These are phyloP conservation scores for Rhinoderma darwinii DNA, from an alignment of 2,113 vertebrate species.

Conservation along the genomic window DNA sequence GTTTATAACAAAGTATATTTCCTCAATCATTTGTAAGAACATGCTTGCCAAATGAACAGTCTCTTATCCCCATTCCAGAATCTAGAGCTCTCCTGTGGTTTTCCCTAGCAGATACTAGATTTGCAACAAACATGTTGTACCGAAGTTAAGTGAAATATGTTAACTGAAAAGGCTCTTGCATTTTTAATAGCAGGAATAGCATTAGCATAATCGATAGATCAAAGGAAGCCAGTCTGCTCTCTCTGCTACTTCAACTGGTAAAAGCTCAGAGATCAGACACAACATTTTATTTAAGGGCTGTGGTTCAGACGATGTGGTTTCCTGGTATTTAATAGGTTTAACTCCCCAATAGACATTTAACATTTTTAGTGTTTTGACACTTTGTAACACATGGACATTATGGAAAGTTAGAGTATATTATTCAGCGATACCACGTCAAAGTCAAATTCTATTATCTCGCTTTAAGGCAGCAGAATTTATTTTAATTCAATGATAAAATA, in stretches of 20 bases:
- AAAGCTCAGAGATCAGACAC: slow-evolving; percentile 56
- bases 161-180: slow-evolving; percentile 58
- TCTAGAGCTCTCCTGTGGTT: slow-evolving; percentile 48
- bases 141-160: slow-evolving; percentile 57
- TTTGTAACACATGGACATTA: neutral
- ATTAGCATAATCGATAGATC: slow-evolving; percentile 61
- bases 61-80: slow-evolving; percentile 33
- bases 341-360: slow-evolving; percentile 39
- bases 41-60: slow-evolving; percentile 21
- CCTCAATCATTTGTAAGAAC: slow-evolving; percentile 18
- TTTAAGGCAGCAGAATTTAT: neutral
- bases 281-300: slow-evolving; percentile 58
- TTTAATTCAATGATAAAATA: neutral
- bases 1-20: slow-evolving; percentile 14
- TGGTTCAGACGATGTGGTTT: slow-evolving; percentile 53
- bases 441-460: neutral
- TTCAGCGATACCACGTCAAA: neutral
- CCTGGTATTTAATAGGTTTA: slow-evolving; percentile 44
- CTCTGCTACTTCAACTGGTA: slow-evolving; percentile 52
- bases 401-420: neutral
- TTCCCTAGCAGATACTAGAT: slow-evolving; percentile 41
- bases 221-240: slow-evolving; percentile 52
- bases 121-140: slow-evolving; percentile 57
- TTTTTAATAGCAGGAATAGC: slow-evolving; percentile 60
- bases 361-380: slow-evolving; percentile 30